Conservation (phyloP, 2,888 invertebrate genomes). For the Opisthograptis luteolata region DNA sequence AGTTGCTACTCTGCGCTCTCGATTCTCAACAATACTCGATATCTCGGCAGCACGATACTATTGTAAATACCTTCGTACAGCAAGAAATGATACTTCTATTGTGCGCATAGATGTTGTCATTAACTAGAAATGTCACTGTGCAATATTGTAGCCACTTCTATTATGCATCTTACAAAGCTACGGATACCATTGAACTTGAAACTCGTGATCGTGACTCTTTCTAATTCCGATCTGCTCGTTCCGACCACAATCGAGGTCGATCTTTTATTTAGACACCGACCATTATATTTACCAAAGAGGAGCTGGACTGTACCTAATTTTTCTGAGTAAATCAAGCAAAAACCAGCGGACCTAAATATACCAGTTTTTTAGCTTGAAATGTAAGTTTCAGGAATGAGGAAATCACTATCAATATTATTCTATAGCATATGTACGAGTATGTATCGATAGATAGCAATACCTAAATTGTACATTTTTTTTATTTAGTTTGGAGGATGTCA, state of each 20-base stretch:
- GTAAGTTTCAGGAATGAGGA: too few species aligned
- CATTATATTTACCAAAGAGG: constrained; percentile 31
- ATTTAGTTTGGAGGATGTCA: constrained; percentile 1
- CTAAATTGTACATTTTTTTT: too few species aligned
- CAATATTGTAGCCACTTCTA: constrained; percentile 37
- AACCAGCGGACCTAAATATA: neutral
- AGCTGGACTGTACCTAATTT: constrained; percentile 41
- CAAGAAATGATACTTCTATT: constrained; percentile 3
- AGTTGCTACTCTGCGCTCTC: neutral
- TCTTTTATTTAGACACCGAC: constrained; percentile 32
- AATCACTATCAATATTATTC: neutral
- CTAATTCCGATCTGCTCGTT: constrained; percentile 42
- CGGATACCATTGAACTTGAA: constrained; percentile 42
- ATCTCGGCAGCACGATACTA: constrained; percentile 4
- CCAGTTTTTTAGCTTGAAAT: too few species aligned
- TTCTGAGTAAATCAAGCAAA: constrained; percentile 34
- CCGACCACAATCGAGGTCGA: constrained; percentile 24
- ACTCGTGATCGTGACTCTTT: constrained; percentile 49
- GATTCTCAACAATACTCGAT: too few species aligned
- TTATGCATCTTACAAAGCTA: constrained; percentile 36
- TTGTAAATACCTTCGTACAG: neutral
- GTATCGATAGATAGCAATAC: too few species aligned
- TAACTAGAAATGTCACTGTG: constrained; percentile 38
- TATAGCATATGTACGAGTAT: neutral
- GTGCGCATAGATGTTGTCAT: constrained; percentile 21